Base-by-base conservation (phyloP, 2,113 vertebrate species). In the Trinectes maculatus region DNA sequence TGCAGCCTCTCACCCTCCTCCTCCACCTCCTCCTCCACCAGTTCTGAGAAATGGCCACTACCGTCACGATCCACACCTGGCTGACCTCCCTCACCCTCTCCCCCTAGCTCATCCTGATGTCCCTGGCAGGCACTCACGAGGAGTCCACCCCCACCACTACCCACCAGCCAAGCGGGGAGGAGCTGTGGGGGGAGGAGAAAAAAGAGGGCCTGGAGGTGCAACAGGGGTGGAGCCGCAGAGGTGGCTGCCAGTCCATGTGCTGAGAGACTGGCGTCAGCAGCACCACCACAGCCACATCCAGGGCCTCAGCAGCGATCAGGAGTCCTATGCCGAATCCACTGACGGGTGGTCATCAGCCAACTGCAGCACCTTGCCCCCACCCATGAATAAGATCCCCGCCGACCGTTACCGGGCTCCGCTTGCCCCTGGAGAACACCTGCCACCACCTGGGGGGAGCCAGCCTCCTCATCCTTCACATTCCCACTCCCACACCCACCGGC, bases 301-400 rank as follows among this genome's bases (percentile, higher is more conserved):
- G 39, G 86, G 87, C 31, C 71, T 82, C 48, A 87, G 92, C 68
- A 99, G 98, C 0, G 98, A 99, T 83, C 98, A 99, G 91, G 98
- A 99, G 88, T 99, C 98, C 0, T 98, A 97, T 70, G 96, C 96
- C 0, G 98, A 99, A 83, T 99, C 98, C 40, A 99, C 98, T 0
- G 98, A 99, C 0, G 98, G 98, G 25, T 97, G 96, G 96, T 99
- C 98, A 0, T 98, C 96, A 1, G 89, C 97, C 1, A 99, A 99
- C 89, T 99, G 97, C 34, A 95, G 96, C 69, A 99, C 97, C 1
- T 94, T 99, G 65, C 98, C 98, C 1, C 98, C 98, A 0, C 98
- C 98, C 26, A 99, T 99, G 98, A 99, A 21, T 75, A 99, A 99
- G 89, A 99, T 99, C 49, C 98, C 97, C 0, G 97, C 98, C 0